These are phyloP conservation scores for Sitta carolinensis DNA, from an alignment of 2,797 vertebrate species.

Conservation along the genomic window DNA sequence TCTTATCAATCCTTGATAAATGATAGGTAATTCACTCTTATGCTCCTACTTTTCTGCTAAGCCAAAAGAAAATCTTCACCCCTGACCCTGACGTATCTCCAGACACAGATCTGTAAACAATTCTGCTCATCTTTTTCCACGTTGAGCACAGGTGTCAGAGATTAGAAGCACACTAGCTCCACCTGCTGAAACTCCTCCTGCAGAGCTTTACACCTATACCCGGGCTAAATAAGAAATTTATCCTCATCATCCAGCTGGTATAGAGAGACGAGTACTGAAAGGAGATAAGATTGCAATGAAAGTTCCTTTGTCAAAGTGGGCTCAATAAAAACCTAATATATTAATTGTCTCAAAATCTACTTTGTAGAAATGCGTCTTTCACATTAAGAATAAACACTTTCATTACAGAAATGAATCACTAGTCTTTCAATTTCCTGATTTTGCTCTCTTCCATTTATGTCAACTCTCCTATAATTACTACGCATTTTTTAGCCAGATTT, in stretches of 20 bases:
- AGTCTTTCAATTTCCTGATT: neutral
- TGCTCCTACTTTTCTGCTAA: neutral
- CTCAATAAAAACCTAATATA: neutral
- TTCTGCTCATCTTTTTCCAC: neutral
- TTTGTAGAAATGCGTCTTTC: neutral
- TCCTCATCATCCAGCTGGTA: neutral
- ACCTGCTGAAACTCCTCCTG: constrained; percentile 62
- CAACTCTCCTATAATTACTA: neutral
- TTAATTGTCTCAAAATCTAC: neutral
- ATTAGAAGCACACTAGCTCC: constrained; percentile 69
- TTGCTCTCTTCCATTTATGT: neutral
- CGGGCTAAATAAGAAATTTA: neutral
- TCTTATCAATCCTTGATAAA: neutral
- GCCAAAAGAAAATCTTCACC: neutral
- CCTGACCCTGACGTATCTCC: neutral
- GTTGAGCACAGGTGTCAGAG: neutral
- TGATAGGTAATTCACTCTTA: neutral
- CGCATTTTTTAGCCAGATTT: neutral
- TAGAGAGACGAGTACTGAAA: neutral
- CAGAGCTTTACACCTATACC: neutral
- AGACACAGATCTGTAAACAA: neutral
- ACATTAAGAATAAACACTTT: neutral
- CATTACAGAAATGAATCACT: neutral
- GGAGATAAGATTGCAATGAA: neutral
- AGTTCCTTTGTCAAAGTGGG: neutral